phyloP scores from a whole-genome alignment of 1,140 invertebrate genomes.

The Teleopsis dalmanni region DNA sequence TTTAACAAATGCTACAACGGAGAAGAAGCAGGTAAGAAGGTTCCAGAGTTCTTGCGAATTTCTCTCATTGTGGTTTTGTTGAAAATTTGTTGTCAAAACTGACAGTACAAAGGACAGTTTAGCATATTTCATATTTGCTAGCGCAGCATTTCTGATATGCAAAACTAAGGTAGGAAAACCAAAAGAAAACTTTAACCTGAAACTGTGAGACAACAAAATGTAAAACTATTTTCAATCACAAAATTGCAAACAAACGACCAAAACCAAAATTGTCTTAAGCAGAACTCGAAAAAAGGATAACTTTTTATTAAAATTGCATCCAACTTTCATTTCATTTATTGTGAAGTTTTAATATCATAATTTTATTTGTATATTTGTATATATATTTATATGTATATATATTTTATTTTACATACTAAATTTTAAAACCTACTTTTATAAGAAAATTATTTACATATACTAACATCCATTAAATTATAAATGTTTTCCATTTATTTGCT shows the following conservation, averaged over 20 bases:
- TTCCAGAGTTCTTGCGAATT: not conserved
- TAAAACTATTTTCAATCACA: constrained; percentile 13
- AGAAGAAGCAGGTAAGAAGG: not conserved
- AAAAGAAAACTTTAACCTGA: not conserved
- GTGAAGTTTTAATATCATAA: too few species aligned
- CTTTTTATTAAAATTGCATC: too few species aligned
- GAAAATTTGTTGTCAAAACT: constrained; percentile 12
- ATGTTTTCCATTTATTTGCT: too few species aligned
- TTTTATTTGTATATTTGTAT: too few species aligned
- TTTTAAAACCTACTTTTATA: too few species aligned
- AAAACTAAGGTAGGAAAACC: not conserved
- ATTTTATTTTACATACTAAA: too few species aligned
- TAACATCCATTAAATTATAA: too few species aligned
- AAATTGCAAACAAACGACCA: constrained; percentile 7
- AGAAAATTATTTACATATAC: too few species aligned
- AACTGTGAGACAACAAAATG: constrained; percentile 1
- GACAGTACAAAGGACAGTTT: constrained; percentile 10
- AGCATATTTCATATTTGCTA: constrained; percentile 10
- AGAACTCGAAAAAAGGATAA: too few species aligned
- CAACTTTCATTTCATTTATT: too few species aligned
- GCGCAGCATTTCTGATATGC: constrained; percentile 1
- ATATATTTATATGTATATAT: too few species aligned
- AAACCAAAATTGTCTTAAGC: constrained; percentile 1
- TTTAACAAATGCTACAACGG: not conserved
- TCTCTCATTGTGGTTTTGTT: constrained; percentile 4